Conservation (phyloP, 92 coral and sea anemone species). For the Zoanthus solanderi region DNA sequence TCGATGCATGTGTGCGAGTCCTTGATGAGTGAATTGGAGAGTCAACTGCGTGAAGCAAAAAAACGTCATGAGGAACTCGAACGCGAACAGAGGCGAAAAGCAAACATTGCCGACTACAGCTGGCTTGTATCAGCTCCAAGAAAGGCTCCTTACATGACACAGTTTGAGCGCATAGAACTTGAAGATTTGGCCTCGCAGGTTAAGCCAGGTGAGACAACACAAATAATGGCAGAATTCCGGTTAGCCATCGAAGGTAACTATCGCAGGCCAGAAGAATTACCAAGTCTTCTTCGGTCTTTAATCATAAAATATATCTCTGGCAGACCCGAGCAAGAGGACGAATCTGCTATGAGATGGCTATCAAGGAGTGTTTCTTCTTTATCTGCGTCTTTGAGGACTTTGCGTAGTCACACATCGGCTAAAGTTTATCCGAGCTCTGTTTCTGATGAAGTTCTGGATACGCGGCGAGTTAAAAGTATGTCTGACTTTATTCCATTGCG, state of each 20-base stretch:
- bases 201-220: slow-evolving; percentile 80
- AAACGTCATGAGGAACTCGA: slow-evolving; percentile 61
- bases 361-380: slow-evolving; percentile 79
- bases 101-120: slow-evolving; percentile 77
- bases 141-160: slow-evolving; percentile 63
- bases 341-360: slow-evolving; percentile 75
- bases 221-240: slow-evolving; percentile 76
- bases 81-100: slow-evolving; percentile 70
- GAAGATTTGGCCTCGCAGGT: slow-evolving; percentile 85
- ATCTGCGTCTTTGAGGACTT: slow-evolving; percentile 63
- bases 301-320: slow-evolving; percentile 77
- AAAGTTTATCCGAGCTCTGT: slow-evolving; percentile 75
- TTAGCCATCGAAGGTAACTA: slow-evolving; percentile 68
- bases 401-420: slow-evolving; percentile 78
- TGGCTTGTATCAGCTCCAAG: slow-evolving; percentile 79
- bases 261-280: slow-evolving; percentile 65
- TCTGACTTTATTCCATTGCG: slow-evolving; percentile 82
- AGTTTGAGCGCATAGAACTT: slow-evolving; percentile 79
- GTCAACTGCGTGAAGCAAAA: slow-evolving; percentile 75
- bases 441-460: slow-evolving; percentile 51
- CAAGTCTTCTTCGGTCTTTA: slow-evolving; percentile 74
- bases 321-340: slow-evolving; percentile 48
- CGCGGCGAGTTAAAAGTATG: slow-evolving; percentile 87
- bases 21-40: slow-evolving; percentile 80
- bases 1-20: slow-evolving; percentile 76